These are phyloP conservation scores for Acleris holmiana DNA, from an alignment of 2,888 invertebrate genomes.

Conservation along the genomic window DNA sequence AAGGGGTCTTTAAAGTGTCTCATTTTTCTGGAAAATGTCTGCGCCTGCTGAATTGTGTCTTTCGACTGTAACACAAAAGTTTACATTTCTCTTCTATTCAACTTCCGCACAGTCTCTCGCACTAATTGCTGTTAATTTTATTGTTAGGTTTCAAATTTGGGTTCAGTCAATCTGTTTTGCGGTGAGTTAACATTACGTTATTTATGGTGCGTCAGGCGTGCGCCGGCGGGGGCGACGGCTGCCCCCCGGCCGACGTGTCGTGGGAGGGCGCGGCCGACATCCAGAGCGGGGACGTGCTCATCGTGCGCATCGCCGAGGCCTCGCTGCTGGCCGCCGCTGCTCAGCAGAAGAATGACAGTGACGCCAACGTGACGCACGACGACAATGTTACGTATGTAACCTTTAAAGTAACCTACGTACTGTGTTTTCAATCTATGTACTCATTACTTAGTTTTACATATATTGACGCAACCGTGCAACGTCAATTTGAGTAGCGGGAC, in stretches of 20 bases:
- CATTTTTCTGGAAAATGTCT: no score
- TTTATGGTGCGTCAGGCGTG: constrained; percentile 69
- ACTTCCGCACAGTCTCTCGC: no score
- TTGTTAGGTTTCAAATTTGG: no score
- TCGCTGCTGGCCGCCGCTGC: constrained; percentile 73
- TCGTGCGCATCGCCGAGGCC: constrained; percentile 88
- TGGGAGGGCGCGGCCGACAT: constrained; percentile 89
- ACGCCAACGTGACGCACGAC: constrained; percentile 55
- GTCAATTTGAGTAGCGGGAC: no score
- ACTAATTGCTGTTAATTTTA: no score
- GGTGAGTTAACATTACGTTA: constrained; percentile 4
- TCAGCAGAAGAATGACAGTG: constrained; percentile 59
- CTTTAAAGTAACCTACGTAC: not conserved
- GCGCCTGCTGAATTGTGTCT: no score
- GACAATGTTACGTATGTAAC: constrained; percentile 62
- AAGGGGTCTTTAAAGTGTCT: no score
- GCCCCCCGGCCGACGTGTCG: constrained; percentile 84
- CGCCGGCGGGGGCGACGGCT: constrained; percentile 71
- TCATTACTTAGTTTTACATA: no score
- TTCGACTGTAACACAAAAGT: no score
- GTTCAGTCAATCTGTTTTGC: not conserved
- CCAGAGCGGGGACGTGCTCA: constrained; percentile 89
- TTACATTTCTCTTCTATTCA: no score
- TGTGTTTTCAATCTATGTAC: no score
- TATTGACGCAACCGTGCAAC: no score